Evolutionary conservation across 2,113 vertebrate species (phyloP).

Genomic region (Tichodroma muraria): DNA sequence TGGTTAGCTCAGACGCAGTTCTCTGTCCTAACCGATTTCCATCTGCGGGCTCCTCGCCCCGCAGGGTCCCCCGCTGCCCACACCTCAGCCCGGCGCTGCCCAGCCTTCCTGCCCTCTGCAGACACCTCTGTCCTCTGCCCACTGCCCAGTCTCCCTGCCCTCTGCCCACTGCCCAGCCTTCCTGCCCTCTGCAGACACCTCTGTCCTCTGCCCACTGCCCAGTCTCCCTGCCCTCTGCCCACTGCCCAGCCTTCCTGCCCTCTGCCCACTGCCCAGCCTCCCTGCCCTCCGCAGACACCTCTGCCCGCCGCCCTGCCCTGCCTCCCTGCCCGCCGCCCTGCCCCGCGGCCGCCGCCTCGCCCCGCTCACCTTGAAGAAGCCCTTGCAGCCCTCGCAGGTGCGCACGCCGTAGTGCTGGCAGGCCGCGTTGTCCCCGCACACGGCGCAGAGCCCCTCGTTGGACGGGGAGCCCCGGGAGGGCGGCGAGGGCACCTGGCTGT

Average conservation of each 20-base stretch:
- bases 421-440: conserved; percentile 92
- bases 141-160: not conserved
- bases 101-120: no score
- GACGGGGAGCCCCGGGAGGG: conserved; percentile 94
- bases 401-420: conserved; percentile 97
- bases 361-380: conserved; percentile 92
- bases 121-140: not conserved
- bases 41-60: conserved; percentile 63
- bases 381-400: conserved; percentile 96
- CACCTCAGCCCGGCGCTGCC: not conserved
- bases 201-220: no score
- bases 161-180: not conserved
- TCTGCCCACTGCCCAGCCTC: no score
- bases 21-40: conserved; percentile 81
- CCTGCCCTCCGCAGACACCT: not conserved
- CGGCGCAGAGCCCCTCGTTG: conserved; percentile 90
- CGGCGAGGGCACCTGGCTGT: conserved; percentile 92
- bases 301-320: not conserved
- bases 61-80: conserved; percentile 35
- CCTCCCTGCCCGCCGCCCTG: not conserved
- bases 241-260: no score
- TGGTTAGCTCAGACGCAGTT: conserved; percentile 77
- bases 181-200: no score
- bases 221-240: no score
- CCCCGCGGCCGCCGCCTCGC: conserved; percentile 90